Conservation (phyloP, 2,888 invertebrate genomes). For the Magallana nippona region DNA sequence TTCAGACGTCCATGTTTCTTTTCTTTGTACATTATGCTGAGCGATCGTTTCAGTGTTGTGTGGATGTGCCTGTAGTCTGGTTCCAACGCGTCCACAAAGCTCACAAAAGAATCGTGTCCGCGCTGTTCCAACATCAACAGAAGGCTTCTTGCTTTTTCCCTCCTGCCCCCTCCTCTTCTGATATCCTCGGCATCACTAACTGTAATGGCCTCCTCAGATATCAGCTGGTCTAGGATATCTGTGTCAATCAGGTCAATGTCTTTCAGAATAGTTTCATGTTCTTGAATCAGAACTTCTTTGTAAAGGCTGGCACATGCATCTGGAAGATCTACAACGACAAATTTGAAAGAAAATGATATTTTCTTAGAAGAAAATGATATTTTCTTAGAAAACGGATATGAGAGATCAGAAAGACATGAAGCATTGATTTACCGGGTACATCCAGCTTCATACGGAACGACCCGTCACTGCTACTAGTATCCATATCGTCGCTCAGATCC, state of each 20-base stretch:
- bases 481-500: neutral
- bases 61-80: neutral
- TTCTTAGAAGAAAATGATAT: too few species aligned
- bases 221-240: neutral
- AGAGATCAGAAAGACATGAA: too few species aligned
- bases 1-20: neutral
- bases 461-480: neutral
- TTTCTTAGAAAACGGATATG: too few species aligned
- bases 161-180: neutral
- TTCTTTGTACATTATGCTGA: constrained; percentile 6
- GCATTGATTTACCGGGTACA: too few species aligned
- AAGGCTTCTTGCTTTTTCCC: constrained; percentile 18
- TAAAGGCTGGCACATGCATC: constrained; percentile 9
- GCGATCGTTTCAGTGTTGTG: neutral
- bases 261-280: constrained; percentile 15
- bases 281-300: constrained; percentile 33
- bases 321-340: neutral
- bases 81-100: neutral
- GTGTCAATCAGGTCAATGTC: constrained; percentile 1
- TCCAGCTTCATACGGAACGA: neutral
- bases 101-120: neutral
- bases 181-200: constrained; percentile 25
- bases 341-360: too few species aligned
- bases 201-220: neutral
- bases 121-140: neutral